phyloP scores from a whole-genome alignment of 2,797 vertebrate species.

The Acanthornis magna region DNA sequence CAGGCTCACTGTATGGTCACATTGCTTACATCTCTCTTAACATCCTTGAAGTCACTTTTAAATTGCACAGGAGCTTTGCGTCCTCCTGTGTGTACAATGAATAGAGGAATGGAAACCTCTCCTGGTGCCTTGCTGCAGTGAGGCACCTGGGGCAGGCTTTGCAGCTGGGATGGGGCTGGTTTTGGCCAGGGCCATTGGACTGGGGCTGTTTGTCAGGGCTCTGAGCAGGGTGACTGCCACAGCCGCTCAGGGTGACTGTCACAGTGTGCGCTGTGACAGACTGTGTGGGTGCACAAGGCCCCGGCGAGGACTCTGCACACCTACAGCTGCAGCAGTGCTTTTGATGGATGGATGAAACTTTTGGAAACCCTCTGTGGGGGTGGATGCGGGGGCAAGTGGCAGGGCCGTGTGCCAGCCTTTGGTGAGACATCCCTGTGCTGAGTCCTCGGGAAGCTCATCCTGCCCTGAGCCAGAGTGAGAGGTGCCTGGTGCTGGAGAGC shows the following conservation, averaged over 20 bases:
- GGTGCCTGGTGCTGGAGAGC: neutral
- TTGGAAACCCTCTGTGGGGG: neutral
- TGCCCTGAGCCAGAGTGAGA: neutral
- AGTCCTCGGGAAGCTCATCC: neutral
- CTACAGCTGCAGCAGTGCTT: neutral
- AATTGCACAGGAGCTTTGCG: no score
- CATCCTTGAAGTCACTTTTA: no score
- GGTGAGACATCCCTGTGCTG: neutral
- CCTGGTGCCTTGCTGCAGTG: no score
- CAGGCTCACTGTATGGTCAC: no score
- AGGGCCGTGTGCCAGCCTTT: neutral
- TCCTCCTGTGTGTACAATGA: no score
- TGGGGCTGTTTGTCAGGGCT: neutral
- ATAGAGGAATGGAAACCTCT: no score
- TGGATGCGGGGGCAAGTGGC: accelerated
- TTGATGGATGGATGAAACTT: neutral
- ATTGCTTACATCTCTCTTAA: no score
- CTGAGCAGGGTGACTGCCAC: neutral
- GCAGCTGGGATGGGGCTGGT: no score
- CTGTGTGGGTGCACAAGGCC: neutral
- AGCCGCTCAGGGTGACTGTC: neutral
- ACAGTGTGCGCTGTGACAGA: neutral
- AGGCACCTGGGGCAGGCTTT: no score
- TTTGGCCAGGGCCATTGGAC: neutral
- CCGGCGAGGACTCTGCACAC: neutral